Evolutionary conservation across 2,888 invertebrate species (phyloP).

Genomic region (Dendrolimus pini): DNA sequence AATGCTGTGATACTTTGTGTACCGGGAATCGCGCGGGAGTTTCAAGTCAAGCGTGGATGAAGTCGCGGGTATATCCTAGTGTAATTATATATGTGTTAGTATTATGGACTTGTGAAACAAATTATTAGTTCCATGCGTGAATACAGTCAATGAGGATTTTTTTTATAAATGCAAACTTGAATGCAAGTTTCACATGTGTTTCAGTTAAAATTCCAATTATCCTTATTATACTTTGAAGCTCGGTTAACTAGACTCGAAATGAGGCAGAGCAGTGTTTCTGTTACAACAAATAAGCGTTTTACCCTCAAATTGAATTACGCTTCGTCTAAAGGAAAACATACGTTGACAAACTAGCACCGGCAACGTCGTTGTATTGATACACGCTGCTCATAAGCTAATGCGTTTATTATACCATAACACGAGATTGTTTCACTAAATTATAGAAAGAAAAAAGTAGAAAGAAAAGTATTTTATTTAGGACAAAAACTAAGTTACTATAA

Average conservation of each 20-base stretch:
- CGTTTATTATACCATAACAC: constrained; percentile 1
- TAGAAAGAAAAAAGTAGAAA: no score
- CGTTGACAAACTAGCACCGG: constrained; percentile 7
- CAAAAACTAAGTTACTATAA: no score
- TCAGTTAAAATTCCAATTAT: constrained; percentile 39
- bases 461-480: no score
- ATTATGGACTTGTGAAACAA: no score
- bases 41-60: no score
- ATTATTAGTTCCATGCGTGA: no score
- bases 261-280: constrained; percentile 47
- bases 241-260: constrained; percentile 46
- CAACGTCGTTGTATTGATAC: constrained; percentile 5
- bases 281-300: constrained; percentile 57
- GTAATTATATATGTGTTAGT: no score
- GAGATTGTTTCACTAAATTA: neutral
- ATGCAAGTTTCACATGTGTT: neutral
- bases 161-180: neutral
- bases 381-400: constrained; percentile 3
- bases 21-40: no score
- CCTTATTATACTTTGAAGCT: constrained; percentile 45
- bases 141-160: neutral
- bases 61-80: no score
- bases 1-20: no score
- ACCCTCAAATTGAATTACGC: constrained; percentile 63
- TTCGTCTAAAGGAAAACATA: constrained; percentile 24